Base-by-base conservation (phyloP, 1,140 invertebrate genomes). In the Galleria mellonella region DNA sequence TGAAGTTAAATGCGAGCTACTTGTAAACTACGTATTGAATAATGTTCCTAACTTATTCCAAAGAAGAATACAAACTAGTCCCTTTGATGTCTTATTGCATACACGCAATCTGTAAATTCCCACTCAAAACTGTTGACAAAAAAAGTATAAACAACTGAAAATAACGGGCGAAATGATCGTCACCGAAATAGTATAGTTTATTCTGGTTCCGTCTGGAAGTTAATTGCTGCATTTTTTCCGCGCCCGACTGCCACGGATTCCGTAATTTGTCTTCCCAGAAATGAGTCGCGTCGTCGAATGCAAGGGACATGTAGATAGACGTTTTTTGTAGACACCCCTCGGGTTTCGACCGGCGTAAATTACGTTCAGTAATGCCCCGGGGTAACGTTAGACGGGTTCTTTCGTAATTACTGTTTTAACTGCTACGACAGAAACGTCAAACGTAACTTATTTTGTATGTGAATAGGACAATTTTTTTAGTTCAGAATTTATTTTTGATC, bases 181-280 rank as follows among this genome's bases (percentile, higher is more conserved):
- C 46, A 72, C 73, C 30, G 51, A 73, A 81, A 83, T 78, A 78
- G 71, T 55, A 43, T 44, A 33, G 40, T 65, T 61, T 76, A 78
- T 78, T 77, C 64, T 69, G 58, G 51, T 43, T 45, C 43, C 61
- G 60, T 59, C 62, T 81, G 51, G 43, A 48, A 53, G 74, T 82
- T 83, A 83, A 83, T 83, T 83, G 79, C 77, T 64, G 73, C 64
- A 77, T 84, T 83, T 84, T 82, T 84, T 79, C 62, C 67, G 66
- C 62, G 70, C 66, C 59, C 64, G 64, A 57, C 71, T 69, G 73
- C 72, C 64, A 70, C 54, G 68, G 72, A 72, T 76, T 77, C 68
- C 51, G 75, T 82, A 79, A 84, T 84, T 84, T 84, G 81, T 84
- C 79, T 84, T 84, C 77, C 59, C 60, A 79, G 77, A 84, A 84